Conservation (phyloP, 2,113 vertebrate species). For the Anthoscopus minutus region DNA sequence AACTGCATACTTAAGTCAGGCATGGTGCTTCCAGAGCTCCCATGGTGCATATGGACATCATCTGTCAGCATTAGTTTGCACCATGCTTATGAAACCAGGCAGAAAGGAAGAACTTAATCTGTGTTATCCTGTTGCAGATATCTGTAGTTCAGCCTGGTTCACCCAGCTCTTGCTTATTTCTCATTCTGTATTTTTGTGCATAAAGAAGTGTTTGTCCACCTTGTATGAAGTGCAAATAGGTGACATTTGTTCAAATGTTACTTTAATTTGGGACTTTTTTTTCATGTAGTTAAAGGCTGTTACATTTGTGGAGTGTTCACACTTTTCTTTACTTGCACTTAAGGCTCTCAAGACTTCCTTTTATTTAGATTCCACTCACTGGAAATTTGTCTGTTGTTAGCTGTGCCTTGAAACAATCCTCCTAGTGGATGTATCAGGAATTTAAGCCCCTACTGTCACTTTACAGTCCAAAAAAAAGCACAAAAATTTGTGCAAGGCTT, state of each 20-base stretch:
- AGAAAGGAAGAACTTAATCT: background rate
- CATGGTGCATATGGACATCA: background rate
- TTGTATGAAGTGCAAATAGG: background rate
- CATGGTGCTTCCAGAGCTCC: background rate
- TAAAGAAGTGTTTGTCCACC: background rate
- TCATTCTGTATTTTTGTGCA: background rate
- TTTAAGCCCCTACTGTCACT: background rate
- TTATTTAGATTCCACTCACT: background rate
- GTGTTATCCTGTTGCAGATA: background rate
- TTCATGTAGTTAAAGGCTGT: background rate
- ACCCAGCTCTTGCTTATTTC: background rate
- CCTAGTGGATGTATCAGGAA: background rate
- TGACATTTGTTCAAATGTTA: background rate
- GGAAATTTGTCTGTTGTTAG: background rate
- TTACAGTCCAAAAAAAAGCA: background rate
- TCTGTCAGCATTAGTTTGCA: background rate
- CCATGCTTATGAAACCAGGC: background rate
- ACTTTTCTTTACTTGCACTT: background rate
- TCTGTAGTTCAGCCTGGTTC: background rate
- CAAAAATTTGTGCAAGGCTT: background rate
- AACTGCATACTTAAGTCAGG: background rate
- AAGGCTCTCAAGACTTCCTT: background rate
- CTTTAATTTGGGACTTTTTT: background rate
- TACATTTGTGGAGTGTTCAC: background rate
- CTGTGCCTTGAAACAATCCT: background rate